Evolutionary conservation across 1,140 invertebrate species (phyloP), one percentile per base, ranked within the genome.

Genomic region (Drosophila lacertosa): DNA sequence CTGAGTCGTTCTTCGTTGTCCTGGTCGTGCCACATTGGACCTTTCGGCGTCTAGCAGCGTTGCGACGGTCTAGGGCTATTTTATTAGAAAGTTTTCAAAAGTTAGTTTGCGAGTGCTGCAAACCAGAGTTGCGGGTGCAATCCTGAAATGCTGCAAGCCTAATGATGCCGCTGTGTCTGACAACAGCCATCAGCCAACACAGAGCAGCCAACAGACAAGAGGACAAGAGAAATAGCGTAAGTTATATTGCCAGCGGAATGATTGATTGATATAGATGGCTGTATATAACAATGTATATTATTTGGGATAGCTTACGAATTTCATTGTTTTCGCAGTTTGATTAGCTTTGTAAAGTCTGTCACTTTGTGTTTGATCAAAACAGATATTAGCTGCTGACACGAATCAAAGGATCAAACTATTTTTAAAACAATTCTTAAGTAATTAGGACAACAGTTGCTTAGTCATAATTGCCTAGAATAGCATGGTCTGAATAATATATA

Each of bases 11-110:
- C 51, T 26, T 54, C 35, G 18, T 57, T 45, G 35, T 50, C 22
- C 51, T 51, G 26, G 26, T 60, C 20, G 10, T 54, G 44, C 15
- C 24, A 37, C 48, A 40, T 24, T 44, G 16, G 29, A 55, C 53
- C 53, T 42, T 44, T 42, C 10, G 40, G 47, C 40, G 18, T 32
- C 40, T 45, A 3, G 20, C 26, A 67, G 13, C 16, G 26, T 48
- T 48, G 39, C 58, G 53, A 45, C 39, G 48, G 47, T 60, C 82
- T 59, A 74, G 60, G 80, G 80, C 81, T 83, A 86, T 83, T 83
- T 83, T 83, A 86, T 86, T 86, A 86, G 76, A 83, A 83, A 83
- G 81, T 83, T 83, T 83, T 60, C 62, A 84, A 83, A 83, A 86
- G 77, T 83, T 86, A 80, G 81, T 83, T 80, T 86, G 64, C 66